Percentiles rank a stretch among this genome's conserved stretches.
Evolutionary conservation across 2,888 invertebrate genomes (phyloP).

Genomic region (Mesoligia furuncula): DNA sequence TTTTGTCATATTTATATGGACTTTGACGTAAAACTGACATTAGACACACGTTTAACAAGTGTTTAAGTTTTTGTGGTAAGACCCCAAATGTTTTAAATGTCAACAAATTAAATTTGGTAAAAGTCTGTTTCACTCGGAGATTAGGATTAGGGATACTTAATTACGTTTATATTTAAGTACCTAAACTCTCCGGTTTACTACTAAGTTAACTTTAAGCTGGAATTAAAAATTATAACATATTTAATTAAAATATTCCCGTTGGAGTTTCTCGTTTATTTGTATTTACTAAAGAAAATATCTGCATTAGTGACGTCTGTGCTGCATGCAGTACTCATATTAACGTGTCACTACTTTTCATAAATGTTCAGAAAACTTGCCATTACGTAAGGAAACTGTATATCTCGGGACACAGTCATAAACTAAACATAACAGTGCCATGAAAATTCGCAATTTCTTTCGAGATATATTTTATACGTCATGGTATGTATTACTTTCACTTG

Average conservation of each 20-base stretch:
- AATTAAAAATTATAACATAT: background rate
- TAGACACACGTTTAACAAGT: no score
- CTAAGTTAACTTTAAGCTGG: background rate
- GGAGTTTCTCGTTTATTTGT: background rate
- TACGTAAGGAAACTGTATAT: slow-evolving; percentile 2
- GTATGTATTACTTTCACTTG: slow-evolving; percentile 4
- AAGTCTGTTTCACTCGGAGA: background rate
- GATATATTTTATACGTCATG: slow-evolving; percentile 10
- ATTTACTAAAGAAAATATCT: background rate
- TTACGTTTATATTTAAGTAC: background rate
- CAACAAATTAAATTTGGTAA: slow-evolving; percentile 1
- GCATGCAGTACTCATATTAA: background rate
- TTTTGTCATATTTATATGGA: no score
- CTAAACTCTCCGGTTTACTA: background rate
- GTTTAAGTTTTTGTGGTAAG: no score
- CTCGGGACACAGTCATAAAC: slow-evolving; percentile 21
- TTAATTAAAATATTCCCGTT: background rate
- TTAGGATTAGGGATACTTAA: background rate
- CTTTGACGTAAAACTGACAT: no score
- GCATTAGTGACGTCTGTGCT: background rate
- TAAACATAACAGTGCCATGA: slow-evolving; percentile 20
- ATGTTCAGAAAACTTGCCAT: background rate
- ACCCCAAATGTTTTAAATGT: slow-evolving; percentile 7
- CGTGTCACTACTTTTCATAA: background rate
- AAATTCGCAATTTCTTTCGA: slow-evolving; percentile 36